Evolutionary conservation across 2,888 invertebrate genomes (phyloP), one percentile per base, ranked within the genome.

Genomic region (Acanthococcus lagerstroemiae): DNA sequence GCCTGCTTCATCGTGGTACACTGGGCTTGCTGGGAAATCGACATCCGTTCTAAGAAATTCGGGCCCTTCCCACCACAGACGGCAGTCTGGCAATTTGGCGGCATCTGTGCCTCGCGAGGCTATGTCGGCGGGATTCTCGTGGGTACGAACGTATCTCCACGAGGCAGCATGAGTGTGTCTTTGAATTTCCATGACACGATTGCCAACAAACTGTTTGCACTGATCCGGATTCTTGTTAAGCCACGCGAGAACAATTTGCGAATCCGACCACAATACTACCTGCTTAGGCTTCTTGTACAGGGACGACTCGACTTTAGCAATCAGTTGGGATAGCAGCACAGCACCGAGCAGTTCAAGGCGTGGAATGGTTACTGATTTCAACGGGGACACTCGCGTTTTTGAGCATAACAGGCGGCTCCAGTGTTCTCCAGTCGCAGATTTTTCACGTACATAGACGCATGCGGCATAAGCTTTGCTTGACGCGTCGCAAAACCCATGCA

Each of bases 161-260:
- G 7, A 17, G n/a, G n/a, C n/a, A n/a, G n/a, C n/a, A n/a, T n/a
- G n/a, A n/a, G n/a, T n/a, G n/a, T n/a, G n/a, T n/a, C 9, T 52
- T 37, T 70, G 69, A 4, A 73, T 72, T 57, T 68, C 48, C 12
- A 69, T 46, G 9, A 52, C 52, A 21, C 52, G 5, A 21, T 52
- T 52, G 7, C 52, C 22, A 19, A 52, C 22, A 21, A 52, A 52
- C 24, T 52, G 17, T 7, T 17, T 22, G 5, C 24, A 22, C 52
- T 21, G 6, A n/a, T 6, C n/a, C n/a, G 52, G 52, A 24, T 24
- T 24, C 21, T 52, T 52, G 6, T 17, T 5, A 25, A 58, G 24
- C 52, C 52, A 52, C 6, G 52, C 52, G 6, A 52, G 24, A 6
- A 52, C 52, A n/a, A 52, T 52, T 6, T 21, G 19, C 21, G 52